Evolutionary conservation across 1,140 invertebrate species (phyloP).

Genomic region (Orchestia grillus): DNA sequence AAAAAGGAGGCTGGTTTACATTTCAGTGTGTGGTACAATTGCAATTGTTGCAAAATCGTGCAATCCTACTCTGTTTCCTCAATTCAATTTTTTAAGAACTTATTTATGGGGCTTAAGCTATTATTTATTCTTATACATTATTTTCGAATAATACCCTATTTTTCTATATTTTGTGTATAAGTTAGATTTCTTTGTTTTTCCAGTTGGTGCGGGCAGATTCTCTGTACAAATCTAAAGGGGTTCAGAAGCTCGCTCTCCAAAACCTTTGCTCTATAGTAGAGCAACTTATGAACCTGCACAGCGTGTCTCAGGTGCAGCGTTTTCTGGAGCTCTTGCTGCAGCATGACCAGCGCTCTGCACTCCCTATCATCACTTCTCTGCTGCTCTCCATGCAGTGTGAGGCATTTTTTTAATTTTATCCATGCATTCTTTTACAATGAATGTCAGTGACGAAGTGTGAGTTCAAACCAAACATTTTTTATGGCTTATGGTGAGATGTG

Average conservation of each 20-base stretch:
- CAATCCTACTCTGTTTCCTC: no score
- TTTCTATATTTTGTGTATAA: not conserved
- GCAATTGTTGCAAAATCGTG: no score
- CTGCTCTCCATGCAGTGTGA: constrained; percentile 40
- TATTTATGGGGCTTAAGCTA: not conserved
- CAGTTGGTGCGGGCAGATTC: not conserved
- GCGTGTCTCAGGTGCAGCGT: constrained; percentile 7
- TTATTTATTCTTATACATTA: not conserved
- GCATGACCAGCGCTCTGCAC: not conserved
- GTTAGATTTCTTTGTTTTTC: not conserved
- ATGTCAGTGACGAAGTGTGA: no score
- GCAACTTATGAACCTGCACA: constrained; percentile 4
- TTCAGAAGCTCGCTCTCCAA: not conserved
- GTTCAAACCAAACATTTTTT: no score
- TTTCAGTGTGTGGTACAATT: no score
- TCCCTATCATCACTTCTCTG: not conserved
- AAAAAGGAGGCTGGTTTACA: no score
- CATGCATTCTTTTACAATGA: not conserved
- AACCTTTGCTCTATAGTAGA: not conserved
- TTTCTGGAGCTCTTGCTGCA: constrained; percentile 14
- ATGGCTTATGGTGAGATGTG: no score
- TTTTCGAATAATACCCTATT: not conserved
- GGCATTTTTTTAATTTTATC: not conserved
- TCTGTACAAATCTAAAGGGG: not conserved
- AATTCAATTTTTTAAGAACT: not conserved